Evolutionary conservation across 30 jellyfish, hydroid and myxozoan species (phyloP).

Genomic region (Hydractinia symbiolongicarpus): DNA sequence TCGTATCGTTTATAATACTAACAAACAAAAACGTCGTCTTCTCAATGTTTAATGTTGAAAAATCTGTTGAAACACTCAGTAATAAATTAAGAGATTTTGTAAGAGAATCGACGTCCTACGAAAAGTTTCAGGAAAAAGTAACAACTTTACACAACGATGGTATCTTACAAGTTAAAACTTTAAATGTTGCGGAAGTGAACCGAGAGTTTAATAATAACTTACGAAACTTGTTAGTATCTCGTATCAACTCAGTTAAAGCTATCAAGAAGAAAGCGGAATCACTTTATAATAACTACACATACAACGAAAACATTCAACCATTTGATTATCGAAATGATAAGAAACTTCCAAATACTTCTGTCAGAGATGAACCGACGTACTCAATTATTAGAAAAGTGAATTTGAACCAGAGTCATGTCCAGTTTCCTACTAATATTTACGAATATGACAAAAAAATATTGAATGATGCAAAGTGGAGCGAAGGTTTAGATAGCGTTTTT

Average conservation of each 20-base stretch:
- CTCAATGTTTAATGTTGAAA: no score
- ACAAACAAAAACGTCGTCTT: no score
- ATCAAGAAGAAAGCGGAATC: neutral
- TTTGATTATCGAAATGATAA: neutral
- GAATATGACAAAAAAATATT: constrained; percentile 32
- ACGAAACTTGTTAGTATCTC: constrained; percentile 6
- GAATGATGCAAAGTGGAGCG: constrained; percentile 45
- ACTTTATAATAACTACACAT: neutral
- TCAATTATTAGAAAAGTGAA: constrained; percentile 32
- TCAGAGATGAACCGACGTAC: constrained; percentile 29
- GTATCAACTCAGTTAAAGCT: neutral
- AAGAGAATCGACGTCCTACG: neutral
- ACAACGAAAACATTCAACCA: neutral
- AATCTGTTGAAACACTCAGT: no score
- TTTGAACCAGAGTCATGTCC: constrained; percentile 47
- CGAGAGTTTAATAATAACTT: neutral
- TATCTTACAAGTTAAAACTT: neutral
- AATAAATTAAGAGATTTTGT: neutral
- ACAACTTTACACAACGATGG: constrained; percentile 1
- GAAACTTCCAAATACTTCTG: neutral
- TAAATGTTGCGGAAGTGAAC: neutral
- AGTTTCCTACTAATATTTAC: constrained; percentile 67
- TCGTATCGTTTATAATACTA: no score
- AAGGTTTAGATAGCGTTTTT: constrained; percentile 47
- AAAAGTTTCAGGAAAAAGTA: neutral